Conservation (phyloP, 2,797 vertebrate genomes). For the Martes flavigula region DNA sequence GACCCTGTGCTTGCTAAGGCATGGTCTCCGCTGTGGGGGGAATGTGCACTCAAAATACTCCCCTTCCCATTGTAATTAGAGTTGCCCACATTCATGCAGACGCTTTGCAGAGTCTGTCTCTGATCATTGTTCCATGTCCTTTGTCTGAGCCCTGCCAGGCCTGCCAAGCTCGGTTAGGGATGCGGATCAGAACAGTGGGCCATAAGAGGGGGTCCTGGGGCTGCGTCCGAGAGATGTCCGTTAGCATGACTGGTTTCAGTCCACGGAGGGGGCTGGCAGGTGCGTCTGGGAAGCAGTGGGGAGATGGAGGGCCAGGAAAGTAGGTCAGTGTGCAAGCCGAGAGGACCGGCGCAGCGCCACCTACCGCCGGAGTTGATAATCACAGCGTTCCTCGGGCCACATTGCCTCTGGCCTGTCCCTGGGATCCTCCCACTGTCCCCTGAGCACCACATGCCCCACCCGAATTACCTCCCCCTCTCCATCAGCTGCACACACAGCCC, state of each 20-base stretch:
- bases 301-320: background rate
- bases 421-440: background rate
- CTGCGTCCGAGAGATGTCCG: accelerated
- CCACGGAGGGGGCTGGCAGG: accelerated
- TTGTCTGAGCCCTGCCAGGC: background rate
- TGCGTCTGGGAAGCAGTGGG: background rate
- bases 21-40: accelerated
- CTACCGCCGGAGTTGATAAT: background rate
- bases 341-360: accelerated
- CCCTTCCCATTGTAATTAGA: background rate
- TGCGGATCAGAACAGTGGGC: background rate
- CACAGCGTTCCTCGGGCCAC: accelerated
- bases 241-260: background rate
- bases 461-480: accelerated
- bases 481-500: background rate
- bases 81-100: accelerated
- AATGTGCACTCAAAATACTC: accelerated
- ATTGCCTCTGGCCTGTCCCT: too few relatives aligned
- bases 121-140: background rate
- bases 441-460: too few relatives aligned
- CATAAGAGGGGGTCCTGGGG: background rate
- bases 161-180: background rate
- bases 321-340: background rate
- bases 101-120: accelerated
- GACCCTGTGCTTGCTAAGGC: accelerated